phyloP scores from a whole-genome alignment of 2,888 invertebrate species.

The Hemistola chrysoprasaria region DNA sequence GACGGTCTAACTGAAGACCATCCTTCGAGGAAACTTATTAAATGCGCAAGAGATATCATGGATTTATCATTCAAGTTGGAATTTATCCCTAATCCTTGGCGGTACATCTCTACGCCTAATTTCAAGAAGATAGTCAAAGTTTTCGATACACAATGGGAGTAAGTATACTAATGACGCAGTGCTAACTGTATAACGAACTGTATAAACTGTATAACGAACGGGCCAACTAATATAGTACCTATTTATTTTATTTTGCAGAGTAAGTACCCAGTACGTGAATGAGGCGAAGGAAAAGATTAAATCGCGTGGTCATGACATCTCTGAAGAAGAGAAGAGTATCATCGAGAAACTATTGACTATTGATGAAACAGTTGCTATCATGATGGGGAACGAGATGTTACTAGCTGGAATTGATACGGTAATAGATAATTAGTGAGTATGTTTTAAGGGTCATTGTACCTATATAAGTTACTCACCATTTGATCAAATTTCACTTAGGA shows the following conservation, averaged over 20 bases:
- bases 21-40: constrained; percentile 52
- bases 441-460: no score
- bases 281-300: constrained; percentile 51
- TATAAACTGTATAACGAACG: no score
- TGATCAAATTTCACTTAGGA: no score
- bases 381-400: constrained; percentile 87
- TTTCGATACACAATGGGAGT: constrained; percentile 67
- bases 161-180: constrained; percentile 43
- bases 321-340: constrained; percentile 81
- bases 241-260: constrained; percentile 38
- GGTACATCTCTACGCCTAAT: constrained; percentile 48
- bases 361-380: constrained; percentile 83
- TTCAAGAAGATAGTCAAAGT: constrained; percentile 57
- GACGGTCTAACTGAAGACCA: constrained; percentile 53
- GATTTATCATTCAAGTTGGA: constrained; percentile 53
- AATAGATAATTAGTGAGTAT: constrained; percentile 36
- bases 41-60: constrained; percentile 51
- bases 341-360: constrained; percentile 84
- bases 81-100: constrained; percentile 55
- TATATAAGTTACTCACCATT: no score
- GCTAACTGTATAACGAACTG: no score
- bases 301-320: constrained; percentile 52
- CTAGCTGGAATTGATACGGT: constrained; percentile 88
- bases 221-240: no score
- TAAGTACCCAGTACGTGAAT: constrained; percentile 56